Conservation (phyloP, 2,888 invertebrate genomes). For the Plagodis pulveraria region DNA sequence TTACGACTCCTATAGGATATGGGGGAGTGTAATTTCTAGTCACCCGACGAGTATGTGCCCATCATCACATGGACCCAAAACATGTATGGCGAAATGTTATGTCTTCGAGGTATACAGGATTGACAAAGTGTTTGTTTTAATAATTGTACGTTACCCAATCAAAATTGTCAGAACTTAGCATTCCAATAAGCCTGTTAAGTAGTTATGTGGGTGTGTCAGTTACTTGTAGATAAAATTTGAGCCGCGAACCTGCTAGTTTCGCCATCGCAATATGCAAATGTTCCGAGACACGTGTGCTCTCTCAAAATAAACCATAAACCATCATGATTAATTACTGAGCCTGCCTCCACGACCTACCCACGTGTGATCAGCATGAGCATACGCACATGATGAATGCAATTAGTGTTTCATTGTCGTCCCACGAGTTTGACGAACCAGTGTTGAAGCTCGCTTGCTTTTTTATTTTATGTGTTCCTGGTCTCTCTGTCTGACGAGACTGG, state of each 20-base stretch:
- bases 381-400: slow-evolving; percentile 52
- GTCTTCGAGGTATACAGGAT: too few relatives aligned
- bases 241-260: neutral
- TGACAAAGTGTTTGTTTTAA: too few relatives aligned
- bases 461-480: neutral
- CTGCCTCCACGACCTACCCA: slow-evolving; percentile 43
- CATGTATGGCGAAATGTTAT: too few relatives aligned
- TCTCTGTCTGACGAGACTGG: neutral
- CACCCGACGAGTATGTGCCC: too few relatives aligned
- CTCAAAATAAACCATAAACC: slow-evolving; percentile 26
- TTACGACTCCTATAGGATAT: too few relatives aligned
- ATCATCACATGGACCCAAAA: too few relatives aligned
- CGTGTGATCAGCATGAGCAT: slow-evolving; percentile 31
- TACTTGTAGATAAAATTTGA: too few relatives aligned
- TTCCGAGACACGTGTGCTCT: slow-evolving; percentile 5
- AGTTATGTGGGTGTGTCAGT: too few relatives aligned
- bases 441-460: neutral
- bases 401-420: slow-evolving; percentile 61
- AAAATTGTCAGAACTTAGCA: too few relatives aligned
- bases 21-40: too few relatives aligned
- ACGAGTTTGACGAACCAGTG: slow-evolving; percentile 65
- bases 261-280: slow-evolving; percentile 13
- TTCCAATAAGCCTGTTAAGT: too few relatives aligned
- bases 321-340: slow-evolving; percentile 42
- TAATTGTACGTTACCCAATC: too few relatives aligned